Base-by-base conservation (phyloP, 1,140 invertebrate genomes). In the Ectropis grisescens region DNA sequence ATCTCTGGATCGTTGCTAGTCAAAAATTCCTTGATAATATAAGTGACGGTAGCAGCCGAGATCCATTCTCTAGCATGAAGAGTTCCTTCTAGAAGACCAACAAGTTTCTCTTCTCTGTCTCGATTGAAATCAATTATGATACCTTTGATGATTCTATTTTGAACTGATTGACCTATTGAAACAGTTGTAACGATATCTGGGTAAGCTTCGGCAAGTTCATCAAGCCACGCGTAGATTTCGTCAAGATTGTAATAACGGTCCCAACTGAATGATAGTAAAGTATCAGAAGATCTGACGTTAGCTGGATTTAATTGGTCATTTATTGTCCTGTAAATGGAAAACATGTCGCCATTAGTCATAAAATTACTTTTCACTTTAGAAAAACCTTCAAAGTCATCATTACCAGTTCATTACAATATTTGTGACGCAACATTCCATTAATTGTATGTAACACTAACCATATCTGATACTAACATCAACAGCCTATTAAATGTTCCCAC, bases 1-100 rank as follows among this genome's bases (percentile, higher is more conserved):
- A 90, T 51, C 9, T 43, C 50, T 0, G 67, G 40, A 45, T 86
- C 69, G 9, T 44, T 41, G 56, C 85, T 87, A 24, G 83, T 75
- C 12, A 93, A 49, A 25, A 92, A 75, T 44, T 91, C 79, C 38
- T 91, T 86, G 1, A 91, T 67, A 5, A 94, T 79, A 56, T 89
- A 94, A 6, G 90, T 87, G 0, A 88, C 84, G 0, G 88, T 88
- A 1, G 91, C 89, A 2, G 90, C 85, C 0, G 87, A 79, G 6
- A 93, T 91, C 92, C 92, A 94, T 74, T 93, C 92, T 22, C 92
- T 83, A 0, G 91, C 91, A 69, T 93, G 90, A 14, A 92, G 87
- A 1, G 89, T 87, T 34, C 84, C 86, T 60, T 89, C 87, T 11
- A 89, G 31, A 30, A 76, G 44, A 28, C 61, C 68, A 29, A 64